Evolutionary conservation across 30 jellyfish, hydroid and myxozoan species (phyloP).

Genomic region (Nemopilema nomurai): DNA sequence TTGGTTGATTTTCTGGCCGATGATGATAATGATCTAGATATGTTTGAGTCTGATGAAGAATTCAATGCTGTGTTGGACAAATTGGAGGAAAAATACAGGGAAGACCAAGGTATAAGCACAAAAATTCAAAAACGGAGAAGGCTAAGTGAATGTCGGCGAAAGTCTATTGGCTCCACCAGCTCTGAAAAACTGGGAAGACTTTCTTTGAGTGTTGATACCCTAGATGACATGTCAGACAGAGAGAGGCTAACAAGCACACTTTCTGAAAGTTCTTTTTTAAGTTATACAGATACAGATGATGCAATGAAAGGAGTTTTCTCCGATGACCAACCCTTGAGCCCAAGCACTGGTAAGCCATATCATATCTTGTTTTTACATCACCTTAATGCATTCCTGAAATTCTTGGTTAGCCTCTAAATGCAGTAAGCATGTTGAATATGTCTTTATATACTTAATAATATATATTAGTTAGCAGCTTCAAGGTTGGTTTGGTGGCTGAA

Average conservation of each 20-base stretch:
- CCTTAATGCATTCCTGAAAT: not conserved
- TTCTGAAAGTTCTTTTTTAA: conserved; percentile 58
- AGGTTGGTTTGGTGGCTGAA: not conserved
- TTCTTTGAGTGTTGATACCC: not conserved
- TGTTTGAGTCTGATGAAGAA: conserved; percentile 94
- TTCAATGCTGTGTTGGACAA: conserved; percentile 75
- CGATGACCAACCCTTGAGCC: conserved; percentile 53
- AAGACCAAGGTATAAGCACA: conserved; percentile 28
- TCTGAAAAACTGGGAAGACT: not conserved
- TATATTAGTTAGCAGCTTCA: not conserved
- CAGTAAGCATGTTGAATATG: not conserved
- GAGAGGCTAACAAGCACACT: conserved; percentile 38
- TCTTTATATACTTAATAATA: not conserved
- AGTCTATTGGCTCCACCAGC: conserved; percentile 17
- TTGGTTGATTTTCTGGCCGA: conserved; percentile 91
- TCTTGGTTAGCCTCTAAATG: not conserved
- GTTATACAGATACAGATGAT: conserved; percentile 68
- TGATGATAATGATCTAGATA: conserved; percentile 90
- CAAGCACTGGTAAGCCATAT: conserved; percentile 52
- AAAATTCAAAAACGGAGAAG: conserved; percentile 57
- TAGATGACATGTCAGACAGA: conserved; percentile 31
- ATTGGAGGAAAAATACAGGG: conserved; percentile 54
- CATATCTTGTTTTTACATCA: too few species aligned
- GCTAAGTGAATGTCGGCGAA: conserved; percentile 27
- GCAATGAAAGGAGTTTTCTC: conserved; percentile 52